These are phyloP conservation scores for Pseudocheirus occidentalis DNA, from an alignment of 2,797 vertebrate genomes.

Conservation along the genomic window DNA sequence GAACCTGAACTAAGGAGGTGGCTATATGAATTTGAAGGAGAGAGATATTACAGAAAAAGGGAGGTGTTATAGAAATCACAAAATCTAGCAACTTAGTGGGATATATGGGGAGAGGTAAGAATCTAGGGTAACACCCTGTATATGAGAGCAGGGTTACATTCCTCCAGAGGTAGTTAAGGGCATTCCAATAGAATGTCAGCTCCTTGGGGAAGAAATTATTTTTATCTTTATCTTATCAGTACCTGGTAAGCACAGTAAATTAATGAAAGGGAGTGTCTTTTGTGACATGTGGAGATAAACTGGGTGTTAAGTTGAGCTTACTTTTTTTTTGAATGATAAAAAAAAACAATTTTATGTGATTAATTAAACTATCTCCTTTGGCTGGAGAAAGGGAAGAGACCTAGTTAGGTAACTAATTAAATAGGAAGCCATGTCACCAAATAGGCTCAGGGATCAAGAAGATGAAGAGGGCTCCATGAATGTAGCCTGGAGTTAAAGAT, in stretches of 20 bases:
- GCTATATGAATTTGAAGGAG: no score
- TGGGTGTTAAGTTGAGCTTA: neutral
- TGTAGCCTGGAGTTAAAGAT: neutral
- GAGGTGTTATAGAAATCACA: neutral
- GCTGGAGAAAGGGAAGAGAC: neutral
- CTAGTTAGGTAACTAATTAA: neutral
- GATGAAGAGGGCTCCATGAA: neutral
- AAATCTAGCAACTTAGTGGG: neutral
- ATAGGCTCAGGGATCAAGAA: neutral
- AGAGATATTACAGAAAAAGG: no score
- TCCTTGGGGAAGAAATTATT: neutral
- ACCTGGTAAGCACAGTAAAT: neutral
- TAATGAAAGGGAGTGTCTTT: neutral
- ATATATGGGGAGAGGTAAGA: neutral
- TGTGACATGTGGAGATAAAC: neutral
- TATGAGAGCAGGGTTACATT: neutral
- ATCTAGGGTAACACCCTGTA: neutral
- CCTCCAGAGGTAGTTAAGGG: neutral
- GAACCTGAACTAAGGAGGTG: no score
- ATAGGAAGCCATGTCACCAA: neutral
- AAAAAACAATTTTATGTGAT: neutral
- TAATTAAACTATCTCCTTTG: neutral
- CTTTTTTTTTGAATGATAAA: neutral
- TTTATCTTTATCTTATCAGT: neutral
- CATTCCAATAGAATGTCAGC: neutral